Conservation (phyloP, 2,797 vertebrate species). For the Halcyon chelicuti region DNA sequence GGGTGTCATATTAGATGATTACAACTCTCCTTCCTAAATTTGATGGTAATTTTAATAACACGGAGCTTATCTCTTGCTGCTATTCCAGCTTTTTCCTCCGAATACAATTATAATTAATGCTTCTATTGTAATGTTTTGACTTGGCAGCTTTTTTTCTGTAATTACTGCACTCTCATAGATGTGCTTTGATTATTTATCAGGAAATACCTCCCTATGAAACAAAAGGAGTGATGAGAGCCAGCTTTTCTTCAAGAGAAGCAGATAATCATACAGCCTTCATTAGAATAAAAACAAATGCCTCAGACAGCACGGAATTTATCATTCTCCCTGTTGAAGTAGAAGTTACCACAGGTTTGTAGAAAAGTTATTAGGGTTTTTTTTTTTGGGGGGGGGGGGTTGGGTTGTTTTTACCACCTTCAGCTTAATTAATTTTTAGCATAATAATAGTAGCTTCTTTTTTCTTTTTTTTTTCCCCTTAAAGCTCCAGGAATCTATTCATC, state of each 20-base stretch:
- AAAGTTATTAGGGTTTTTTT: background rate
- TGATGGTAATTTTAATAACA: background rate
- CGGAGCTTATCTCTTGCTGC: background rate
- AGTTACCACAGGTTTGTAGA: slow-evolving; percentile 92
- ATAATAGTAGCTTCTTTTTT: background rate
- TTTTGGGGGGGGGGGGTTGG: accelerated
- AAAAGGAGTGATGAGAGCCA: slow-evolving; percentile 98
- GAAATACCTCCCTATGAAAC: slow-evolving; percentile 99
- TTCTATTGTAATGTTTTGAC: background rate
- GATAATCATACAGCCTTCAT: slow-evolving; percentile 99
- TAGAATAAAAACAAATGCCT: slow-evolving; percentile 95
- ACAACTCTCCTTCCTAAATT: background rate
- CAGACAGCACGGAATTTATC: slow-evolving; percentile 92
- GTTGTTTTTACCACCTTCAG: background rate
- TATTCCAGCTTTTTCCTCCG: background rate
- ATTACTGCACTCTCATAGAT: background rate
- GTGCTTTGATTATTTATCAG: slow-evolving; percentile 74
- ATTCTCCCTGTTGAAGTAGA: slow-evolving; percentile 99
- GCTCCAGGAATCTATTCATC: slow-evolving; percentile 98
- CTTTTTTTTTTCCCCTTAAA: slow-evolving; percentile 56
- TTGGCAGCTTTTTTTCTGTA: background rate
- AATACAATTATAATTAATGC: background rate
- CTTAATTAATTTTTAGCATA: background rate
- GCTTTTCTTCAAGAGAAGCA: slow-evolving; percentile 97
- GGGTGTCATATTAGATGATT: background rate